A percentile compares a stretch with the other conserved stretches of the same genome.
These are phyloP conservation scores for Cheilinus undulatus DNA, from an alignment of 2,113 vertebrate genomes.

Conservation along the genomic window DNA sequence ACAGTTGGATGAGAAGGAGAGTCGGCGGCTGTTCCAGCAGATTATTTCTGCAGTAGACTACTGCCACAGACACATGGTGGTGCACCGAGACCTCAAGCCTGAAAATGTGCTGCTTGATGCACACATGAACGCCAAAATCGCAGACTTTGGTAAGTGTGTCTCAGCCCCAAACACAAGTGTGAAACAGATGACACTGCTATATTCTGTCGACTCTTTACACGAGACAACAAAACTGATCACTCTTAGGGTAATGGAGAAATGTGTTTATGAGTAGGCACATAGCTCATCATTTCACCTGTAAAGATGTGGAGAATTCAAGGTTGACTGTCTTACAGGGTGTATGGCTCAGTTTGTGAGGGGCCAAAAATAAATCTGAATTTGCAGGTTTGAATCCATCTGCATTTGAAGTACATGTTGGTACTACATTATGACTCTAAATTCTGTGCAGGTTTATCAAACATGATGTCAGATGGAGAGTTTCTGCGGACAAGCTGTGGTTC, in stretches of 20 bases:
- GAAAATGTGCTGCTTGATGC: slow-evolving; percentile 99
- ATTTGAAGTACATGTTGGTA: too few species aligned
- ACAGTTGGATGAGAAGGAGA: slow-evolving; percentile 98
- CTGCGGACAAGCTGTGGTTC: slow-evolving; percentile 97
- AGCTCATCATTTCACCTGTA: too few species aligned
- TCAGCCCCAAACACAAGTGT: not conserved
- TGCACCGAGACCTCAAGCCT: slow-evolving; percentile 97
- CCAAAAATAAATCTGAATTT: too few species aligned
- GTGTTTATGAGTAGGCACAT: too few species aligned
- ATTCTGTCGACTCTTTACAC: too few species aligned
- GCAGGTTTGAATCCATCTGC: too few species aligned
- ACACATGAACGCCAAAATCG: slow-evolving; percentile 99
- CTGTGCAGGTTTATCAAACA: slow-evolving; percentile 94
- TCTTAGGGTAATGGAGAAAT: too few species aligned
- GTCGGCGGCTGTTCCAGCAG: slow-evolving; percentile 96
- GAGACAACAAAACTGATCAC: too few species aligned
- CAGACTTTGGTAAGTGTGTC: slow-evolving; percentile 92
- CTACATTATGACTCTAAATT: not conserved
- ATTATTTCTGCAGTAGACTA: slow-evolving; percentile 99
- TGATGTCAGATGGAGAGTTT: slow-evolving; percentile 99
- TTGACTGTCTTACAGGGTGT: too few species aligned
- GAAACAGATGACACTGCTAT: not conserved
- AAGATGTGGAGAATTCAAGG: too few species aligned
- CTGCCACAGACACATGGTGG: slow-evolving; percentile 99
- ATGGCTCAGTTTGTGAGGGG: too few species aligned